A percentile compares a stretch with the other conserved stretches of the same genome.
Evolutionary conservation across 2,888 invertebrate genomes (phyloP).

Genomic region (Oxystoma pomonae): DNA sequence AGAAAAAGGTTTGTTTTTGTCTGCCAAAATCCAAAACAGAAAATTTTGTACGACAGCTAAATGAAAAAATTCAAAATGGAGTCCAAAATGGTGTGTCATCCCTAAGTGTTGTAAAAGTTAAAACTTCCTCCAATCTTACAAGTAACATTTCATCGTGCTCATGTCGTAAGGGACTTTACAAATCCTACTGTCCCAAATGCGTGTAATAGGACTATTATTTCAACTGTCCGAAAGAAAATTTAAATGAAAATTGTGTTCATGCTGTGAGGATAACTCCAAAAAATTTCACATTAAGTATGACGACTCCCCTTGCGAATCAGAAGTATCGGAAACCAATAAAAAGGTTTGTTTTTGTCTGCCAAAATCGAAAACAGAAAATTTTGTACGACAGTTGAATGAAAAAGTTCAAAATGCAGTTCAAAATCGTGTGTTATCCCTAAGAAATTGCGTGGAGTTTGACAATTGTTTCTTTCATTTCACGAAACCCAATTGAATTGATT

Average conservation of each 20-base stretch:
- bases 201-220: slow-evolving; percentile 28
- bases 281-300: slow-evolving; percentile 12
- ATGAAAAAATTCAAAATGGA: slow-evolving; percentile 25
- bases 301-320: slow-evolving; percentile 19
- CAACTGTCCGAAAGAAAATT: neutral
- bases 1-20: slow-evolving; percentile 27
- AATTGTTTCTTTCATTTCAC: no score
- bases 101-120: slow-evolving; percentile 8
- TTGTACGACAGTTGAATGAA: slow-evolving; percentile 27
- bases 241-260: slow-evolving; percentile 15
- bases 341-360: slow-evolving; percentile 28
- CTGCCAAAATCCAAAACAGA: slow-evolving; percentile 21
- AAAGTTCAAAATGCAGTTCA: slow-evolving; percentile 14
- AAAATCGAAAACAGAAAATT: slow-evolving; percentile 20
- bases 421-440: no score
- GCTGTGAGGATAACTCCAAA: slow-evolving; percentile 20
- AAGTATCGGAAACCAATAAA: slow-evolving; percentile 17
- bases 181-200: slow-evolving; percentile 24
- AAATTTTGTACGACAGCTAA: slow-evolving; percentile 27
- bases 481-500: no score
- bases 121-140: neutral
- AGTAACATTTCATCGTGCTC: slow-evolving; percentile 7
- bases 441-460: no score
- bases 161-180: slow-evolving; percentile 8
- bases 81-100: neutral